Percentiles rank a stretch among this genome's conserved stretches.
These are phyloP conservation scores for Agrochola circellaris DNA, from an alignment of 2,888 invertebrate genomes.

Conservation along the genomic window DNA sequence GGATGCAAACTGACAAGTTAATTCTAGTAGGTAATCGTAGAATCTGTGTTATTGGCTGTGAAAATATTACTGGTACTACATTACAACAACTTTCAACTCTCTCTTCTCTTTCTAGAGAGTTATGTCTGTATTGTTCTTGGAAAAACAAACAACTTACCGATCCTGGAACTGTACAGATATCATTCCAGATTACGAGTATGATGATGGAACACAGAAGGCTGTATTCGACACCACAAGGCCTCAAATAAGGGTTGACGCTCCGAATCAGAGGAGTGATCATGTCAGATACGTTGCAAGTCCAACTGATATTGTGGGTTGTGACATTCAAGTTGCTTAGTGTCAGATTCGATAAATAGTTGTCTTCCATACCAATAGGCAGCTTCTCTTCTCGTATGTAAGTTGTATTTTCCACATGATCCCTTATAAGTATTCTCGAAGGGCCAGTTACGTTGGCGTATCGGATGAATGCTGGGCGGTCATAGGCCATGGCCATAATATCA, in stretches of 20 bases:
- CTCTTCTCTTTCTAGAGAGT: too few relatives aligned
- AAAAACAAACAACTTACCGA: slow-evolving; percentile 76
- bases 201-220: slow-evolving; percentile 95
- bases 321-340: slow-evolving; percentile 69
- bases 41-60: background rate
- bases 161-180: slow-evolving; percentile 91
- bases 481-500: slow-evolving; percentile 92
- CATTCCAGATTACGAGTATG: slow-evolving; percentile 95
- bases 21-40: background rate
- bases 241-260: slow-evolving; percentile 94
- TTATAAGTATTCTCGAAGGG: slow-evolving; percentile 72
- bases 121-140: background rate
- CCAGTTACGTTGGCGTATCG: slow-evolving; percentile 83
- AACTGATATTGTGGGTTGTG: slow-evolving; percentile 72
- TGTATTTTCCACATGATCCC: slow-evolving; percentile 74
- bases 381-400: slow-evolving; percentile 70
- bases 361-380: slow-evolving; percentile 46
- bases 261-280: slow-evolving; percentile 92
- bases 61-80: background rate
- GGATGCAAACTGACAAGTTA: slow-evolving; percentile 12
- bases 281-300: slow-evolving; percentile 86
- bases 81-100: too few relatives aligned
- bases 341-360: slow-evolving; percentile 62
- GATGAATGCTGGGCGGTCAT: slow-evolving; percentile 78
- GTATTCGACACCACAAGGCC: slow-evolving; percentile 96